Evolutionary conservation across 2,888 invertebrate species (phyloP), one percentile per base, ranked within the genome.

Genomic region (Drosophila mulleri): DNA sequence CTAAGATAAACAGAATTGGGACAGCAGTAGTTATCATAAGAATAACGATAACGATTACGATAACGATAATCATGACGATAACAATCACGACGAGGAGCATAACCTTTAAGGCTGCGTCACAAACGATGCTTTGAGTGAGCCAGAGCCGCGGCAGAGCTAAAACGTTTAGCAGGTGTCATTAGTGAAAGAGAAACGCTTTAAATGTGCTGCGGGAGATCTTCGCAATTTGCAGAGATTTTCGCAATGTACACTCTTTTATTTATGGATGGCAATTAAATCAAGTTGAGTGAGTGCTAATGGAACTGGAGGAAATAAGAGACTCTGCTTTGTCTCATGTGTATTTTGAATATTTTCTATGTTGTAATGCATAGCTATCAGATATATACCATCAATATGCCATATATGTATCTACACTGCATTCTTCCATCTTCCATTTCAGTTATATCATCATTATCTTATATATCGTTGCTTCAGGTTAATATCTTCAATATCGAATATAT

Each of bases 31-130:
- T 37, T 26, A 47, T 26, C 18, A 59, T 39, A 48, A 59, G 56
- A 61, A 72, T 47, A 39, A 53, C 53, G 52, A 62, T 71, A 54
- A 58, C 57, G 32, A 50, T 35, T 20, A 20, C 32, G 45, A 44
- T 44, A 44, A 44, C 72, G 59, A 59, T 62, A 54, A 52, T 60
- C 39, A 16, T 59, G 52, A 48, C 45, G 67, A 78, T 61, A 50
- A 62, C 68, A 35, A 64, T 75, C 53, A 58, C 60, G 47, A 18
- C 47, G 56, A 56, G 41, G 52, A 56, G 44, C 54, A 67, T 61
- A 45, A 63, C 61, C 37, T 37, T 56, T 35, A 75, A 53, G 39
- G 39, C 44, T 39, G 20, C 29, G 39, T 29, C 47, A 16, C 47
- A 18, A 59, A 29, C 12, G 20, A 4, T 12, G 44, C 39, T 29